phyloP scores from a whole-genome alignment of 2,797 vertebrate genomes.

The Semaprochilodus insignis region DNA sequence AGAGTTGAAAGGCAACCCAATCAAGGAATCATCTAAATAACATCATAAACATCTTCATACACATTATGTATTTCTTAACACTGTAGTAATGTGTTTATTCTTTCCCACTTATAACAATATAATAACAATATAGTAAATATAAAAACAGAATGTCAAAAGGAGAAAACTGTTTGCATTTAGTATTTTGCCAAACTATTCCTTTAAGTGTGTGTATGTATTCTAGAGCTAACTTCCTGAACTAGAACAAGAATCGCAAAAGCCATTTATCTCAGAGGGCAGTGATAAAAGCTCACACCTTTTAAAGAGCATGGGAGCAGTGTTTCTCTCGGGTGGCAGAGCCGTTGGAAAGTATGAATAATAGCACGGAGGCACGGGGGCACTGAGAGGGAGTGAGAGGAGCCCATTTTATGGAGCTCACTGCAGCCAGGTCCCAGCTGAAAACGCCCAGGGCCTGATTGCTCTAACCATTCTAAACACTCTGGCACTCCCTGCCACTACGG shows the following conservation, averaged over 20 bases:
- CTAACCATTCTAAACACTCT: constrained; percentile 46
- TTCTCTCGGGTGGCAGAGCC: constrained; percentile 33
- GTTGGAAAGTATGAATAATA: constrained; percentile 68
- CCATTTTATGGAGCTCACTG: constrained; percentile 57
- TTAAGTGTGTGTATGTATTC: constrained; percentile 26
- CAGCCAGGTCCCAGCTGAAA: constrained; percentile 58
- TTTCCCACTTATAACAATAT: too few relatives aligned
- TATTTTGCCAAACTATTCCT: neutral
- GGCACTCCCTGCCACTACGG: constrained; percentile 28
- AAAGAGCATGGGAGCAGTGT: constrained; percentile 33
- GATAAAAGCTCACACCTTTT: constrained; percentile 49
- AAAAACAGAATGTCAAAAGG: too few relatives aligned
- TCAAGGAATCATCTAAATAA: too few relatives aligned
- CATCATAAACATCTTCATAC: neutral
- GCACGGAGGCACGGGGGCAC: constrained; percentile 42
- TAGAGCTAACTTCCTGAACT: constrained; percentile 35
- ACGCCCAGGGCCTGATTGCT: constrained; percentile 46
- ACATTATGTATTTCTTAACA: neutral
- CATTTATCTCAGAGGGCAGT: constrained; percentile 58
- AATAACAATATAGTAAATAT: too few relatives aligned
- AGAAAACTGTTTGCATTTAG: neutral
- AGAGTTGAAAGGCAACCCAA: too few relatives aligned
- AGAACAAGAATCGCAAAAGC: constrained; percentile 45
- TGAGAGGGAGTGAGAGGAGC: constrained; percentile 45
- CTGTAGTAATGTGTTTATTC: too few relatives aligned